phyloP scores from a whole-genome alignment of 2,113 vertebrate species.

The Melanerpes formicivorus region DNA sequence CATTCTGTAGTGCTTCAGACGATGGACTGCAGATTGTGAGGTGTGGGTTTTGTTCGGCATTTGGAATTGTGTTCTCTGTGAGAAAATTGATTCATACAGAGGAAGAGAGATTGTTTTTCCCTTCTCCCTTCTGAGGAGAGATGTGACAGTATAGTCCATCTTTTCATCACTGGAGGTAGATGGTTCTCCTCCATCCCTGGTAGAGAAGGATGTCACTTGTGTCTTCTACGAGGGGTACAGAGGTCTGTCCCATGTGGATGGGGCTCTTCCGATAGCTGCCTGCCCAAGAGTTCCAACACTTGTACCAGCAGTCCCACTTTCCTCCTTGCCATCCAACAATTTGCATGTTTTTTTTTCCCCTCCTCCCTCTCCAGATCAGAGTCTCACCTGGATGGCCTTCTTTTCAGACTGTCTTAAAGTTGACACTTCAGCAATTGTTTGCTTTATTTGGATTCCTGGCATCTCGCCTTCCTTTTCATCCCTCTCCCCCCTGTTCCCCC shows the following conservation, averaged over 20 bases:
- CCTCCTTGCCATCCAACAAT: background rate
- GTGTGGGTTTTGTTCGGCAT: background rate
- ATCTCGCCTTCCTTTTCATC: background rate
- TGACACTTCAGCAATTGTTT: background rate
- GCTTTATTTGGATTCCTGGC: background rate
- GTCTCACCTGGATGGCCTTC: background rate
- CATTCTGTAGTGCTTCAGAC: background rate
- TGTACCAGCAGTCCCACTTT: background rate
- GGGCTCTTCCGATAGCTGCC: background rate
- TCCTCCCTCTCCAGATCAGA: background rate
- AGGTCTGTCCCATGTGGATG: background rate
- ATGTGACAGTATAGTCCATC: rapidly evolving
- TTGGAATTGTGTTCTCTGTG: background rate
- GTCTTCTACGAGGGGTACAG: background rate
- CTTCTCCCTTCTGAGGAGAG: background rate
- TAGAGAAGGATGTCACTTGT: background rate
- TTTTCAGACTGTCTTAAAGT: background rate
- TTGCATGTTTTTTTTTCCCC: rapidly evolving
- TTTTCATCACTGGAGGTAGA: background rate
- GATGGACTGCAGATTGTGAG: background rate
- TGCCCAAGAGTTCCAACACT: background rate
- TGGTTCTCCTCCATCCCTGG: background rate
- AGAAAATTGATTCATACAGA: background rate
- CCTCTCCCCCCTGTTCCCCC: background rate
- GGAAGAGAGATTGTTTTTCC: background rate